phyloP scores from a whole-genome alignment of 2,797 vertebrate species.

The Decapterus maruadsi region DNA sequence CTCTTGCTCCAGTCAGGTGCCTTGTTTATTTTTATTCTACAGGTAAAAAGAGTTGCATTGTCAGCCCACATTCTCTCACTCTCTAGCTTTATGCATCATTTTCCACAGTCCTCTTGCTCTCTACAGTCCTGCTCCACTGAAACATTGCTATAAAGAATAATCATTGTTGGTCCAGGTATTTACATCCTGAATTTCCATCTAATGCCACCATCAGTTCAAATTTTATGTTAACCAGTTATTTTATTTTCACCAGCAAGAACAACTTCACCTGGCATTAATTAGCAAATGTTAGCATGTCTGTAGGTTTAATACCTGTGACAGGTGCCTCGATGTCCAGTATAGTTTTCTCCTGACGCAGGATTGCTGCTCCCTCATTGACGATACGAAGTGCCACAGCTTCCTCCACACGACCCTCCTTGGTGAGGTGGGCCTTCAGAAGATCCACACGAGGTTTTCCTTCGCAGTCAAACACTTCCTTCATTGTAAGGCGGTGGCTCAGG shows the following conservation, averaged over 20 bases:
- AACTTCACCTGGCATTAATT: background rate
- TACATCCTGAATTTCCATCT: background rate
- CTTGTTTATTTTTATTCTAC: constrained; percentile 67
- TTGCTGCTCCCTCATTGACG: constrained; percentile 85
- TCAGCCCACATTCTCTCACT: constrained; percentile 13
- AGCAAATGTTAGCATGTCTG: background rate
- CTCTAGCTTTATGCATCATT: background rate
- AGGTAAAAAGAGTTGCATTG: constrained; percentile 41
- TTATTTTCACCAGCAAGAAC: too few species aligned
- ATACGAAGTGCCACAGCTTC: constrained; percentile 86
- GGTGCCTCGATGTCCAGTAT: constrained; percentile 90
- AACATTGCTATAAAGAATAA: background rate
- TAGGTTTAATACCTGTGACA: constrained; percentile 82
- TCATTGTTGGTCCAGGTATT: background rate
- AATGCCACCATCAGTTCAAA: too few species aligned
- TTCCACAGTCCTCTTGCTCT: background rate
- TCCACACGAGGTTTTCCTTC: constrained; percentile 88
- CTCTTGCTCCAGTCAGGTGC: constrained; percentile 36
- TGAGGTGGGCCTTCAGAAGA: constrained; percentile 88
- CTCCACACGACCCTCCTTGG: constrained; percentile 89
- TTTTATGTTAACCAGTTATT: too few species aligned
- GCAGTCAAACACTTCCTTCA: constrained; percentile 90
- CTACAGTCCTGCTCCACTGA: background rate
- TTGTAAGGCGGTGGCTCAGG: constrained; percentile 88
- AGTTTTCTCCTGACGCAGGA: constrained; percentile 89